Conservation (phyloP, 2,113 vertebrate genomes). For the Nematolebias whitei region DNA sequence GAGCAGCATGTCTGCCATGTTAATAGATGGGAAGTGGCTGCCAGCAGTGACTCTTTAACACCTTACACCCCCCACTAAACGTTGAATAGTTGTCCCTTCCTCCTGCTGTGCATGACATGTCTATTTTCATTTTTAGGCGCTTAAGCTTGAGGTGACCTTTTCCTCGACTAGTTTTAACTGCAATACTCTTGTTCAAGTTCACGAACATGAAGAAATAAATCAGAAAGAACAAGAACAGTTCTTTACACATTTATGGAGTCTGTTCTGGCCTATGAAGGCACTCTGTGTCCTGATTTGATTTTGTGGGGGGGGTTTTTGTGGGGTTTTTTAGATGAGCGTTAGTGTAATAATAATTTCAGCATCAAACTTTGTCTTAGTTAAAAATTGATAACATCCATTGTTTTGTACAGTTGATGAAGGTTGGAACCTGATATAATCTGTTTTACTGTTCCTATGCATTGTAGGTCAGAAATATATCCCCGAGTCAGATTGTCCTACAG, state of each 20-base stretch:
- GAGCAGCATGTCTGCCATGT: constrained; percentile 33
- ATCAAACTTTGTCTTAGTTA: constrained; percentile 2
- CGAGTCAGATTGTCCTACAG: no score
- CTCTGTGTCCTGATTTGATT: neutral
- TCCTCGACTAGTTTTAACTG: constrained; percentile 26
- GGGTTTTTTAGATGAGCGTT: neutral
- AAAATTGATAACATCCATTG: neutral
- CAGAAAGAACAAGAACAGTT: constrained; percentile 8
- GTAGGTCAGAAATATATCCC: no score
- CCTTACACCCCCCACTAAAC: constrained; percentile 36
- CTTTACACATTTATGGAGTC: constrained; percentile 4
- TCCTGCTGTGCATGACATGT: constrained; percentile 18
- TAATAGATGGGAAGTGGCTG: constrained; percentile 54
- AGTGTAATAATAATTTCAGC: constrained; percentile 10
- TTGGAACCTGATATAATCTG: no score
- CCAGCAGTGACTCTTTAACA: constrained; percentile 50
- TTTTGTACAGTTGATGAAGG: neutral
- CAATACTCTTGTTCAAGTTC: constrained; percentile 9
- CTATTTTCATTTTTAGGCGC: constrained; percentile 42
- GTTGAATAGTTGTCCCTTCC: constrained; percentile 26
- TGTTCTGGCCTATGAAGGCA: constrained; percentile 4
- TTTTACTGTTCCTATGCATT: no score
- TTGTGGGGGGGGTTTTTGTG: neutral
- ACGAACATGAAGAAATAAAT: neutral
- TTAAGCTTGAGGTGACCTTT: constrained; percentile 38